Conservation (phyloP, 2,797 vertebrate species). For the Myotis planiceps region DNA sequence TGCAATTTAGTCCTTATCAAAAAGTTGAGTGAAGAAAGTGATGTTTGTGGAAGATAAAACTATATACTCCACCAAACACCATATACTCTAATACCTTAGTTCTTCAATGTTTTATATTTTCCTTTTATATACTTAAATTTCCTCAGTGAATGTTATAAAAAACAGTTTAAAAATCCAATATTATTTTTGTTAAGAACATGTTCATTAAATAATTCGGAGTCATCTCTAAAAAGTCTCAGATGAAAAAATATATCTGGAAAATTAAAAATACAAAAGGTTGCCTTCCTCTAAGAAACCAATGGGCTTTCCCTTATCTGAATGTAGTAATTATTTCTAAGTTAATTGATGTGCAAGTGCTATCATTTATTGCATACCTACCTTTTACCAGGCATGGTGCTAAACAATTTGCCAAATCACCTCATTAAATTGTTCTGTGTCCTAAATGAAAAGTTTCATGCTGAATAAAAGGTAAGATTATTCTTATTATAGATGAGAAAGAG, state of each 20-base stretch:
- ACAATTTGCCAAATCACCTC: not conserved
- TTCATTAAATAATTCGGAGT: not conserved
- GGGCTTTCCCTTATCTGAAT: not conserved
- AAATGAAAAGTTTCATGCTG: not conserved
- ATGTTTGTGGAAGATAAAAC: not conserved
- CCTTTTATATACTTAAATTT: not conserved
- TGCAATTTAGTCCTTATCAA: not conserved
- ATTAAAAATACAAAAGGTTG: not conserved
- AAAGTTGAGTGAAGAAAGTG: not conserved
- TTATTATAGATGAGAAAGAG: not conserved
- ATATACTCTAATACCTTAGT: not conserved
- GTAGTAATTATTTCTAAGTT: not conserved
- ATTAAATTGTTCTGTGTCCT: not conserved
- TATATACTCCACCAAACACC: not conserved
- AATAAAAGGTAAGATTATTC: not conserved
- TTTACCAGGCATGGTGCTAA: not conserved
- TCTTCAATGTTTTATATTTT: not conserved
- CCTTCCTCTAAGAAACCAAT: not conserved
- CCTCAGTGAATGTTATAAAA: not conserved
- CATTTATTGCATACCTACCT: not conserved
- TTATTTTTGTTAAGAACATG: not conserved
- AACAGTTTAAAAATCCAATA: not conserved
- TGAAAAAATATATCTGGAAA: not conserved
- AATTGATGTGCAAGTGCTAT: not conserved
- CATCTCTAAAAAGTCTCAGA: not conserved